Evolutionary conservation across 2,888 invertebrate species (phyloP).

Genomic region (Ophion costatus): DNA sequence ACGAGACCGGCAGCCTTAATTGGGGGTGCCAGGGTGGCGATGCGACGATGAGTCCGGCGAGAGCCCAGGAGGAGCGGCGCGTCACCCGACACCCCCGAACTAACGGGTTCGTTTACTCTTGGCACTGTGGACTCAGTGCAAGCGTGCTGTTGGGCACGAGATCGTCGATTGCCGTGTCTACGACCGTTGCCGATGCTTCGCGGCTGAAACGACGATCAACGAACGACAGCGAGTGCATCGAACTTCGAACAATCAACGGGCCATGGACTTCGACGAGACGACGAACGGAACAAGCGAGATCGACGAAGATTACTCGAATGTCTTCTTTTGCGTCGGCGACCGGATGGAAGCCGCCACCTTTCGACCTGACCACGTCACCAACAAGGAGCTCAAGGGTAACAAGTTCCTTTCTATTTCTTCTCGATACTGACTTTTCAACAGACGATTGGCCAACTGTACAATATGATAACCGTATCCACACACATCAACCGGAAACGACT

Average conservation of each 20-base stretch:
- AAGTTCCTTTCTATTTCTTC: not conserved
- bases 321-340: conserved; percentile 80
- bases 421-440: not conserved
- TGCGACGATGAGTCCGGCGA: conserved; percentile 83
- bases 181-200: conserved; percentile 41
- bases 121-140: conserved; percentile 42
- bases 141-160: conserved; percentile 42
- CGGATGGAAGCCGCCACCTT: conserved; percentile 79
- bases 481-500: too few relatives aligned
- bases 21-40: conserved; percentile 79
- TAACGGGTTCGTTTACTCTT: conserved; percentile 54
- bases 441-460: not conserved
- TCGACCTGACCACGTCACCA: conserved; percentile 79
- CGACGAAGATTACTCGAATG: conserved; percentile 78
- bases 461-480: not conserved
- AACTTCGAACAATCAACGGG: conserved; percentile 71
- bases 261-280: conserved; percentile 81
- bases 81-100: conserved; percentile 78
- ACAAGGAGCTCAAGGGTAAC: conserved; percentile 81
- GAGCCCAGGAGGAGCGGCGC: conserved; percentile 75
- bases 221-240: conserved; percentile 43
- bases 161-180: conserved; percentile 42
- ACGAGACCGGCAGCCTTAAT: conserved; percentile 70
- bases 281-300: conserved; percentile 79
- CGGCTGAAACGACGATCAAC: conserved; percentile 48